phyloP scores from a whole-genome alignment of 2,888 invertebrate species.

The Lepeophtheirus nordmannii region DNA sequence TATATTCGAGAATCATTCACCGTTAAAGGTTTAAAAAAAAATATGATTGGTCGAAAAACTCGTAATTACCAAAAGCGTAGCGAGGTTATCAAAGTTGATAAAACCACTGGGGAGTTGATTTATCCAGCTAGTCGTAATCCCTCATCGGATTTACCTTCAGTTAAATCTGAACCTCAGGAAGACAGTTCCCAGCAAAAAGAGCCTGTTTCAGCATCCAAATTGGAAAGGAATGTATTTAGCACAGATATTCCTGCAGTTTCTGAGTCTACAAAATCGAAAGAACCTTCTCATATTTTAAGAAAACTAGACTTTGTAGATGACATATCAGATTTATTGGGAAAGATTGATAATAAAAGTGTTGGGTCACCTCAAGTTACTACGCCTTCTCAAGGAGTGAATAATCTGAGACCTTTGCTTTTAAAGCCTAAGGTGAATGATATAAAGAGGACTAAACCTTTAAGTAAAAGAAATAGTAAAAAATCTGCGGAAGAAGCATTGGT shows the following conservation, averaged over 20 bases:
- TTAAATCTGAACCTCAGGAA: background rate
- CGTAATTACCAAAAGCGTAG: conserved; percentile 14
- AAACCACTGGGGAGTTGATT: conserved; percentile 8
- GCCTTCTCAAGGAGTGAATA: background rate
- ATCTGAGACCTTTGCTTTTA: background rate
- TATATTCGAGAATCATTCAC: conserved; percentile 16
- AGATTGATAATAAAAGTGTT: too few species aligned
- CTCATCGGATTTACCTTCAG: background rate
- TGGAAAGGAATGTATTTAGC: background rate
- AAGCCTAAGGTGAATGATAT: background rate
- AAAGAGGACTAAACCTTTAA: background rate
- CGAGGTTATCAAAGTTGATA: conserved; percentile 7
- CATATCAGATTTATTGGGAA: too few species aligned
- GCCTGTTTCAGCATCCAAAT: background rate
- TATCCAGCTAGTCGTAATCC: conserved; percentile 5
- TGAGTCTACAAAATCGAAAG: too few species aligned
- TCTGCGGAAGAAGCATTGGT: background rate
- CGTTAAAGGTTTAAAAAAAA: conserved; percentile 6
- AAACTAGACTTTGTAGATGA: too few species aligned
- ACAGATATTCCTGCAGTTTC: too few species aligned
- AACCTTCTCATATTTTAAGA: too few species aligned
- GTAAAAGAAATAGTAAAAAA: background rate
- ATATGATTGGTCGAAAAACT: conserved; percentile 7
- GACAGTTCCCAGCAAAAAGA: background rate
- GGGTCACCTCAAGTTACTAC: background rate